Evolutionary conservation across 2,888 invertebrate genomes (phyloP).

Genomic region (Tyria jacobaeae): DNA sequence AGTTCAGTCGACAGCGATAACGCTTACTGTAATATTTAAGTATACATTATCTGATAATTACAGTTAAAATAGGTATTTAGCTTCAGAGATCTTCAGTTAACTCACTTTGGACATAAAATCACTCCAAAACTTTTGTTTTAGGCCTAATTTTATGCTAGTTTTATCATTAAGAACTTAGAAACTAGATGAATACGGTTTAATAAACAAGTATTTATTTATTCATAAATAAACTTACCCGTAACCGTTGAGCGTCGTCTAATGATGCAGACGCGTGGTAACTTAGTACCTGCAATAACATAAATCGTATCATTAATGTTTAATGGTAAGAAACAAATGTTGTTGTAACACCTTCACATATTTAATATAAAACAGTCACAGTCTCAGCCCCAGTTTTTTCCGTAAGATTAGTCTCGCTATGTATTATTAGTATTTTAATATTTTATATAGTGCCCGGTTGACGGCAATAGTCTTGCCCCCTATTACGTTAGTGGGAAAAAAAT

Average conservation of each 20-base stretch:
- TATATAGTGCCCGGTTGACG: no score
- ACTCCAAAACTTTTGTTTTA: neutral
- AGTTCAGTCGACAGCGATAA: neutral
- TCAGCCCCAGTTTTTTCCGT: no score
- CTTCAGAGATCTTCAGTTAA: conserved; percentile 21
- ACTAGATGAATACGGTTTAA: neutral
- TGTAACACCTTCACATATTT: neutral
- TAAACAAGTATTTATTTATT: conserved; percentile 24
- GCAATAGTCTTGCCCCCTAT: no score
- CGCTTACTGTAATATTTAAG: conserved; percentile 24
- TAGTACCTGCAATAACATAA: conserved; percentile 84
- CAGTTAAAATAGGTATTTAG: conserved; percentile 31
- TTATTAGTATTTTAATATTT: no score
- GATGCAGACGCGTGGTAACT: conserved; percentile 98
- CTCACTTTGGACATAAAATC: neutral
- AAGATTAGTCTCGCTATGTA: no score
- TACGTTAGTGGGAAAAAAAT: no score
- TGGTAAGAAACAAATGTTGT: conserved; percentile 7
- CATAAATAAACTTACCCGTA: conserved; percentile 91
- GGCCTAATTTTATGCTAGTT: neutral
- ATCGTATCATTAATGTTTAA: conserved; percentile 24
- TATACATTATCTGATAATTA: conserved; percentile 42
- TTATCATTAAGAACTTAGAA: neutral
- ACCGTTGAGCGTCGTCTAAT: conserved; percentile 94
- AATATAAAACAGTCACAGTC: no score